A percentile compares a stretch with the other conserved stretches of the same genome.
Conservation (phyloP, 2,797 vertebrate genomes). For the Leuciscus waleckii region DNA sequence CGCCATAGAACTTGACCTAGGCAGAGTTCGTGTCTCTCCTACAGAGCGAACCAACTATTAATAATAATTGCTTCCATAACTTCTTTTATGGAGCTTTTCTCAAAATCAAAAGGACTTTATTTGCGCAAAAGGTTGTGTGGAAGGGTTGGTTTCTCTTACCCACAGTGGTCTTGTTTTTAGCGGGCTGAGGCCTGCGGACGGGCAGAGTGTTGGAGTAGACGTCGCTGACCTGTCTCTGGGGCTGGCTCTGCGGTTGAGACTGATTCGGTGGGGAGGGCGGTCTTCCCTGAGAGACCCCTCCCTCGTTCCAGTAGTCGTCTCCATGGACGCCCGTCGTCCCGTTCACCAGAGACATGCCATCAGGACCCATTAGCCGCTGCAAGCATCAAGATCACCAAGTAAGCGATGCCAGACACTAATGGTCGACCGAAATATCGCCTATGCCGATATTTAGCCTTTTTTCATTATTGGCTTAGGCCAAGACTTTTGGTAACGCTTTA, state of each 20-base stretch:
- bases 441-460: not conserved
- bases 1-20: conserved; percentile 97
- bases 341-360: conserved; percentile 90
- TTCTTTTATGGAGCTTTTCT: not conserved
- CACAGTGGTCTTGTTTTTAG: conserved; percentile 91
- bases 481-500: no score
- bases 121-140: not conserved
- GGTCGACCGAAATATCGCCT: not conserved
- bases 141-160: conserved; percentile 71
- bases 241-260: conserved; percentile 79
- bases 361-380: conserved; percentile 94
- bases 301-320: conserved; percentile 92
- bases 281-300: conserved; percentile 87
- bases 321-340: conserved; percentile 86
- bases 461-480: not conserved
- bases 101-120: not conserved
- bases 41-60: conserved; percentile 36
- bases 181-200: conserved; percentile 91
- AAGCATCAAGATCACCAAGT: conserved; percentile 27
- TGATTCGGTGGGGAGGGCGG: conserved; percentile 78
- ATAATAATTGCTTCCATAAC: not conserved
- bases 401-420: not conserved
- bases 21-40: conserved; percentile 97
- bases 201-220: conserved; percentile 98
- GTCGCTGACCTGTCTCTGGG: conserved; percentile 95